These are phyloP conservation scores for Macrostomum lignano DNA, from an alignment of 1,140 invertebrate species.

Conservation along the genomic window DNA sequence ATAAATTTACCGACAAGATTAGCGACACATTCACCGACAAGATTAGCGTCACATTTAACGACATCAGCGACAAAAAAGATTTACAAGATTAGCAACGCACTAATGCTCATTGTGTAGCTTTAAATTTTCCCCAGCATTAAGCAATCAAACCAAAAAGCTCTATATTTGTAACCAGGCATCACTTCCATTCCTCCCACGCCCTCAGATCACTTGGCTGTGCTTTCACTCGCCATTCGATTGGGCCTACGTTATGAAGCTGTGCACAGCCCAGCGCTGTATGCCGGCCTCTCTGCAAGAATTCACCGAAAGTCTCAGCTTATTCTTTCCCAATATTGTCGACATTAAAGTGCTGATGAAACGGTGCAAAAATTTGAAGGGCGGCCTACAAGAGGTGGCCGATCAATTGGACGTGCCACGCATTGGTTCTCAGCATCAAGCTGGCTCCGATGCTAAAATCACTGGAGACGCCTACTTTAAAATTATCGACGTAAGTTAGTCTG, in stretches of 20 bases:
- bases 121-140: too few species aligned
- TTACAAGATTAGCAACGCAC: too few species aligned
- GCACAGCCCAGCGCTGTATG: slow-evolving; percentile 4
- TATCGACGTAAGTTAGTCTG: slow-evolving; percentile 4
- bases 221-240: slow-evolving; percentile 5
- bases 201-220: slow-evolving; percentile 4
- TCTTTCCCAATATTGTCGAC: slow-evolving; percentile 6
- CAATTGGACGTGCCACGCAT: slow-evolving; percentile 4
- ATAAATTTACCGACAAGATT: too few species aligned
- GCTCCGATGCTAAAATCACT: slow-evolving; percentile 6
- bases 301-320: slow-evolving; percentile 4
- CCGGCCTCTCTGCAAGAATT: slow-evolving; percentile 3
- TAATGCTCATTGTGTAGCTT: too few species aligned
- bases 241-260: slow-evolving; percentile 6
- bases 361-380: slow-evolving; percentile 4
- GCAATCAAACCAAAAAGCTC: too few species aligned
- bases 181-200: too few species aligned
- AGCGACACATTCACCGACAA: too few species aligned
- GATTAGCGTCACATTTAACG: too few species aligned
- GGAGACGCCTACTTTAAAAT: slow-evolving; percentile 5
- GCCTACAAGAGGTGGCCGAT: slow-evolving; percentile 6
- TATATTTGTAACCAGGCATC: too few species aligned
- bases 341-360: slow-evolving; percentile 6
- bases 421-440: slow-evolving; percentile 6
- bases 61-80: too few species aligned